Base-by-base conservation (phyloP, 2,888 invertebrate genomes). In the Cactoblastis cactorum region DNA sequence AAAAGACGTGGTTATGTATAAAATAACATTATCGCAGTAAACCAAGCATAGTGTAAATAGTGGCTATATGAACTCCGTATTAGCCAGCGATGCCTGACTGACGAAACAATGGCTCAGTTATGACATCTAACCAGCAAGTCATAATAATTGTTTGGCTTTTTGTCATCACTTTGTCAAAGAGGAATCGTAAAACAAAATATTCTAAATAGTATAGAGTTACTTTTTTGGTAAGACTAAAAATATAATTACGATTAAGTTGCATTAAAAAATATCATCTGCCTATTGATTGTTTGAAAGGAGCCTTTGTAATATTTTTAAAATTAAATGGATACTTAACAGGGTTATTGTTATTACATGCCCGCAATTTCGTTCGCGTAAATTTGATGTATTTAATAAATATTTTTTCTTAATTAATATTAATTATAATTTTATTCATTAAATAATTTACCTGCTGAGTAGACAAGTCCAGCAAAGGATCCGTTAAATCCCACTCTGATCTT, bases 401-500 rank as follows among this genome's bases (percentile, higher is more conserved):
- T 22, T 22, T 22, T 22, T 6, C 28, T 28, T 4, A 9, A 2
- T 28, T 6, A 28, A 28, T 28, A 2, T 3, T 28, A 2, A 22
- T 5, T n/a, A 33, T 33, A n/a, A n/a, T n/a, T n/a, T n/a, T 39
- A 39, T 3, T 19, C 11, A 3, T 0, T 19, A 39, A n/a, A 22
- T 12, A 14, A 37, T 39, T 33, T n/a, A 95, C 95, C 96, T 72
- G 97, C 96, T 0, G 97, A 97, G 83, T 97, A 97, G 19, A 97
- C 93, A 38, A 97, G 88, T 38, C 97, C 97, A 17, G 92, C 92
- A 71, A 97, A 97, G 0, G 96, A 95, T 14, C 97, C 97, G 80
- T 97, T 97, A 82, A 97, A 97, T 1, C 96, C 96, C 41, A 97
- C 94, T 56, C 96, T 91, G 54, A 97, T 97, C 83, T 97, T 97